These are phyloP conservation scores for Vombatus ursinus DNA, from an alignment of 2,113 vertebrate species.

Conservation along the genomic window DNA sequence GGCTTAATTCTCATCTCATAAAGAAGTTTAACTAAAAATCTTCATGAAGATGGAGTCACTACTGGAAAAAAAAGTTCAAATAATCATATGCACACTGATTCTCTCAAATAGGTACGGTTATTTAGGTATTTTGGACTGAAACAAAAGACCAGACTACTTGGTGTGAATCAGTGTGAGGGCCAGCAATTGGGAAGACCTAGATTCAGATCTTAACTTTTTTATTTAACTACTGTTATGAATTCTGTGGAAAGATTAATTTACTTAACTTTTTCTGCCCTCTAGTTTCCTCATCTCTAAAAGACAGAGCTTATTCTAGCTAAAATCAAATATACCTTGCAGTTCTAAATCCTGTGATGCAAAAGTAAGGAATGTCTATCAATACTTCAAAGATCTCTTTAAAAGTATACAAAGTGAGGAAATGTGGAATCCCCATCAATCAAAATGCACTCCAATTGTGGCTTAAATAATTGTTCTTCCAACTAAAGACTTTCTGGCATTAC, in stretches of 20 bases:
- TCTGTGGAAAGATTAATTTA: background rate
- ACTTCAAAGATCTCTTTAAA: background rate
- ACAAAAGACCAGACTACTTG: background rate
- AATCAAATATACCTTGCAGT: background rate
- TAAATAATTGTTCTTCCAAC: conserved; percentile 26
- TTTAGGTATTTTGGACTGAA: background rate
- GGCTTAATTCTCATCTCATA: background rate
- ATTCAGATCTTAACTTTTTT: background rate
- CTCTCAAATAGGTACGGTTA: background rate
- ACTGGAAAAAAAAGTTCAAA: background rate
- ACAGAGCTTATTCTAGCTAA: background rate
- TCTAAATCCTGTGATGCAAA: background rate
- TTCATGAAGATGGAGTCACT: background rate
- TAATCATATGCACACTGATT: background rate
- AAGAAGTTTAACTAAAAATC: background rate
- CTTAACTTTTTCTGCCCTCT: background rate
- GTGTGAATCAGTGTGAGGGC: background rate
- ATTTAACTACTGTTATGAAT: background rate
- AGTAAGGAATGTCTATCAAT: background rate
- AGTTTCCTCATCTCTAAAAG: background rate
- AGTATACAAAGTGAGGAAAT: background rate
- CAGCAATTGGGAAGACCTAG: background rate
- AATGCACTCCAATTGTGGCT: conserved; percentile 43
- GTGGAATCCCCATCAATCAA: background rate
- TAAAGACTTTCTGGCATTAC: conserved; percentile 58